Conservation (phyloP, 1,140 invertebrate genomes). For the Hylyphantes graminicola region DNA sequence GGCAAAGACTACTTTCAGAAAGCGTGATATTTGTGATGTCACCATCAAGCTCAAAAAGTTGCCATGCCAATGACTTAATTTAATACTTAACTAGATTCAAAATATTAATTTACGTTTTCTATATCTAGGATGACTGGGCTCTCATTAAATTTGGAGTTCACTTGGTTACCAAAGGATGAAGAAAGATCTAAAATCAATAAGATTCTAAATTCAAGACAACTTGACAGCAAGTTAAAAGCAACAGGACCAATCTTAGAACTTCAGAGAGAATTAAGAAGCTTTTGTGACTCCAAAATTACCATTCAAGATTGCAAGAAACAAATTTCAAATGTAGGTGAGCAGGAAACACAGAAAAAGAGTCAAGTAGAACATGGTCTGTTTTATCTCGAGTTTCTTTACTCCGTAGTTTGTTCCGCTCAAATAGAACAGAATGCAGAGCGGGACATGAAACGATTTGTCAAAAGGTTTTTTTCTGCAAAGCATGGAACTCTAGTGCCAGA, state of each 20-base stretch:
- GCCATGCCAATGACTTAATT: too few relatives aligned
- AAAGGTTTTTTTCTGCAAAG: slow-evolving; percentile 7
- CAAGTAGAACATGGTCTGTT: slow-evolving; percentile 11
- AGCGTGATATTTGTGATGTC: too few relatives aligned
- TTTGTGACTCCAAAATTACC: slow-evolving; percentile 8
- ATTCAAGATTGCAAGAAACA: slow-evolving; percentile 17
- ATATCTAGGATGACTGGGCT: slow-evolving; percentile 1
- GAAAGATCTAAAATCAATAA: not conserved
- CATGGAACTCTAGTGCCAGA: not conserved
- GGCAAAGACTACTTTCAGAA: too few relatives aligned
- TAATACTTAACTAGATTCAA: too few relatives aligned
- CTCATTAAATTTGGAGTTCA: slow-evolving; percentile 19
- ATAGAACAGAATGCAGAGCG: slow-evolving; percentile 7
- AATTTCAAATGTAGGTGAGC: not conserved
- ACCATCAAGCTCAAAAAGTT: too few relatives aligned
- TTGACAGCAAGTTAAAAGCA: not conserved
- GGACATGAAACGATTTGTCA: slow-evolving; percentile 22
- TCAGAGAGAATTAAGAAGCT: not conserved
- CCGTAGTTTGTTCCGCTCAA: not conserved
- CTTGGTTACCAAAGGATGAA: slow-evolving; percentile 25
- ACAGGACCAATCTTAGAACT: slow-evolving; percentile 15
- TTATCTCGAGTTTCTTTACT: slow-evolving; percentile 21
- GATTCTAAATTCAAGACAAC: not conserved
- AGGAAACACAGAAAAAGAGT: slow-evolving; percentile 3
- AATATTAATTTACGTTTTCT: too few relatives aligned